Conservation (phyloP, 2,888 invertebrate genomes). For the Megaustenia siamemsis region DNA sequence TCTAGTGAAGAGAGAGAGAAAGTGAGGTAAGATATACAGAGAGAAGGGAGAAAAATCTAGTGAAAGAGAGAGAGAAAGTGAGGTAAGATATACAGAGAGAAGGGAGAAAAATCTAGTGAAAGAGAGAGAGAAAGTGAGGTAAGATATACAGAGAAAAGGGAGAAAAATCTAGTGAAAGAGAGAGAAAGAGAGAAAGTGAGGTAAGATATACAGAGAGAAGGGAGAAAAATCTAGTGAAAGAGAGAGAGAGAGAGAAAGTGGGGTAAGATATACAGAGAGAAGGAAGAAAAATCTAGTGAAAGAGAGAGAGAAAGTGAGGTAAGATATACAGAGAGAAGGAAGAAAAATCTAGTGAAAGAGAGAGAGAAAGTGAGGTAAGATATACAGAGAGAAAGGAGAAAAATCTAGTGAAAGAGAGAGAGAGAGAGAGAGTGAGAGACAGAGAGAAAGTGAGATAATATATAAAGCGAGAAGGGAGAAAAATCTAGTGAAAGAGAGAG, state of each 20-base stretch:
- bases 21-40: neutral
- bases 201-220: neutral
- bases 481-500: neutral
- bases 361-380: neutral
- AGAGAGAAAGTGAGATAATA: neutral
- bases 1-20: neutral
- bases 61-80: neutral
- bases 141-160: neutral
- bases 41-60: neutral
- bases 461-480: neutral
- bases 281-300: too few species aligned
- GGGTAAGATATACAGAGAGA: neutral
- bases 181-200: neutral
- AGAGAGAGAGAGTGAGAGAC: neutral
- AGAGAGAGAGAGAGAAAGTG: neutral
- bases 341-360: too few species aligned
- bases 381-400: neutral
- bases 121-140: neutral
- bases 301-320: neutral
- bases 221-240: neutral
- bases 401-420: neutral
- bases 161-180: neutral
- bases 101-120: too few species aligned
- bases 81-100: neutral
- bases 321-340: neutral